phyloP scores from a whole-genome alignment of 2,113 vertebrate species.

The Panthera leo region DNA sequence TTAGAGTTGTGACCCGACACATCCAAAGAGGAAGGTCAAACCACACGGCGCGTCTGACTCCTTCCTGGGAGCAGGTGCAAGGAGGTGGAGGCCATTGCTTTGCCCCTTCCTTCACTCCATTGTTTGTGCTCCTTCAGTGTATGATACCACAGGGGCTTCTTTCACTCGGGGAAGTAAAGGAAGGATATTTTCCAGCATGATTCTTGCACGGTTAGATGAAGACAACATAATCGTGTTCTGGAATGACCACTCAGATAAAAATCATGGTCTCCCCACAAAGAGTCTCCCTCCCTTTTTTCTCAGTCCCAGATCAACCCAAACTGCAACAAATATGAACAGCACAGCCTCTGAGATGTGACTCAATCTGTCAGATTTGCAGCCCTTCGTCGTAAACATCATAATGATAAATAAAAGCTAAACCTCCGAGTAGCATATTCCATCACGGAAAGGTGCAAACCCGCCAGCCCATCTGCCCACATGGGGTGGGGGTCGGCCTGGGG shows the following conservation, averaged over 20 bases:
- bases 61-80: not conserved
- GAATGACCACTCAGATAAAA: not conserved
- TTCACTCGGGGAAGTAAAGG: conserved; percentile 22
- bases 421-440: conserved; percentile 26
- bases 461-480: conserved; percentile 41
- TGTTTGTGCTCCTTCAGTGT: conserved; percentile 49
- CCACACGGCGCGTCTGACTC: accelerated
- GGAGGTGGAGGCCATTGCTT: accelerated
- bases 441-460: conserved; percentile 50
- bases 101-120: conserved; percentile 28
- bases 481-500: not conserved
- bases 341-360: conserved; percentile 49
- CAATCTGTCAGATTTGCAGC: conserved; percentile 17
- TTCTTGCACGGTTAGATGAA: conserved; percentile 55
- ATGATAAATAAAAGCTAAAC: conserved; percentile 73
- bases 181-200: conserved; percentile 37
- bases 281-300: not conserved
- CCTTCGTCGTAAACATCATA: conserved; percentile 53
- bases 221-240: not conserved
- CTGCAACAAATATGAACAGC: conserved; percentile 49
- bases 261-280: conserved; percentile 2
- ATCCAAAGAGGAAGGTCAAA: not conserved
- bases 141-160: conserved; percentile 62
- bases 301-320: conserved; percentile 46
- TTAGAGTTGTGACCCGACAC: not conserved